phyloP scores from a whole-genome alignment of 1,140 invertebrate species.

The Ceratitis capitata region DNA sequence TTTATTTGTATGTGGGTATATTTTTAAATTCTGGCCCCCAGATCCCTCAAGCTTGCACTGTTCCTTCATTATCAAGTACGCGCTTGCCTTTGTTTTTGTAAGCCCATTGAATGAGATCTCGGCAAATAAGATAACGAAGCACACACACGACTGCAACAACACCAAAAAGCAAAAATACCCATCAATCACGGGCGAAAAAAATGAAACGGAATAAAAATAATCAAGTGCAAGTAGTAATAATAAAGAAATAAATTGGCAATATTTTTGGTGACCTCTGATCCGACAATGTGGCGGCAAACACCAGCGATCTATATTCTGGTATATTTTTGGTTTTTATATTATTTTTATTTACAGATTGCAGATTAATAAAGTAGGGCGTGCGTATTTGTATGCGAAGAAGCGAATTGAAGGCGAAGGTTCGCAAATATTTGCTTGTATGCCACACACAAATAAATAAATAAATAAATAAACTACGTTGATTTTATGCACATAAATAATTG shows the following conservation, averaged over 20 bases:
- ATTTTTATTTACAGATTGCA: neutral
- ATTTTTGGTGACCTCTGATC: neutral
- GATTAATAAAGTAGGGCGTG: neutral
- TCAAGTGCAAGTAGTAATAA: neutral
- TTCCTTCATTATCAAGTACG: neutral
- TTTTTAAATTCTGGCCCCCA: neutral
- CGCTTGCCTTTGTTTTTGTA: neutral
- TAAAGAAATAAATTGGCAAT: conserved; percentile 27
- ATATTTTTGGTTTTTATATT: neutral
- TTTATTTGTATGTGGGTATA: neutral
- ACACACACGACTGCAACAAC: neutral
- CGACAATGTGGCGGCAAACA: neutral
- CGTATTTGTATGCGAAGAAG: neutral
- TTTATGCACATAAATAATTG: neutral
- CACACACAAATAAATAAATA: neutral
- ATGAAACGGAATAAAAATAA: neutral
- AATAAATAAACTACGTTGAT: neutral
- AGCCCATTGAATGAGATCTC: neutral
- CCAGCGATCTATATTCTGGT: neutral
- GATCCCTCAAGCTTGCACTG: neutral
- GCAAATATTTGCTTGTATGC: neutral
- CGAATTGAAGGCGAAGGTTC: neutral
- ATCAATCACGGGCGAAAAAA: neutral
- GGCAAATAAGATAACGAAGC: neutral
- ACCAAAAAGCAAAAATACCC: conserved; percentile 17